Evolutionary conservation across 2,888 invertebrate genomes (phyloP).

Genomic region (Cerastis rubricosa): DNA sequence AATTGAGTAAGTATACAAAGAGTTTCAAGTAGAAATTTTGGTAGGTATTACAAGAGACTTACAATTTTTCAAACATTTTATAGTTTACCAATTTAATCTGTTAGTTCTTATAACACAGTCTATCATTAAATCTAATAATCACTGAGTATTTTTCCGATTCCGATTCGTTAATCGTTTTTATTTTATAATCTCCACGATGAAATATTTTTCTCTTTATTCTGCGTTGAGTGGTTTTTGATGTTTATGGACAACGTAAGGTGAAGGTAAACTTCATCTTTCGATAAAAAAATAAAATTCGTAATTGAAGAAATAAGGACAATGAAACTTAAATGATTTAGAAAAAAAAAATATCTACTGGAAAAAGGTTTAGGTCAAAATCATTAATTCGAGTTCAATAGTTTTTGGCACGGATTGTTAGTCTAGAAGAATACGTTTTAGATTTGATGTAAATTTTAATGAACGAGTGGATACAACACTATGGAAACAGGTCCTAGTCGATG

Average conservation of each 20-base stretch:
- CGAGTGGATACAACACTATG: background rate
- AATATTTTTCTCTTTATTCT: background rate
- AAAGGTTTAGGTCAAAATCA: background rate
- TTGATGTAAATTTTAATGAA: background rate
- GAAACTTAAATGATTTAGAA: background rate
- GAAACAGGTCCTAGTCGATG: background rate
- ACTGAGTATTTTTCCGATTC: background rate
- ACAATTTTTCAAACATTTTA: background rate
- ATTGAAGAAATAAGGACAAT: background rate
- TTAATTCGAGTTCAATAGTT: background rate
- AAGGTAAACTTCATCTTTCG: conserved; percentile 15
- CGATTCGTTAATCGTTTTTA: background rate
- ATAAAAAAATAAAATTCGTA: background rate
- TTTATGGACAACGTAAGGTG: conserved; percentile 3
- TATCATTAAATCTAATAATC: background rate
- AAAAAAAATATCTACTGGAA: background rate
- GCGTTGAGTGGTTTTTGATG: conserved; percentile 1
- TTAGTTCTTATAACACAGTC: background rate
- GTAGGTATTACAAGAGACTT: background rate
- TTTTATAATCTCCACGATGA: background rate
- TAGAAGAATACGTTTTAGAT: background rate
- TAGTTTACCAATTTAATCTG: too few species aligned
- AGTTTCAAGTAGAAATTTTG: background rate
- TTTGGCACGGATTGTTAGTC: background rate
- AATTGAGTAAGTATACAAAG: conserved; percentile 77